A percentile compares a stretch with the other conserved stretches of the same genome.
These are phyloP conservation scores for Argyresthia albistria DNA, from an alignment of 2,888 invertebrate genomes.

Conservation along the genomic window DNA sequence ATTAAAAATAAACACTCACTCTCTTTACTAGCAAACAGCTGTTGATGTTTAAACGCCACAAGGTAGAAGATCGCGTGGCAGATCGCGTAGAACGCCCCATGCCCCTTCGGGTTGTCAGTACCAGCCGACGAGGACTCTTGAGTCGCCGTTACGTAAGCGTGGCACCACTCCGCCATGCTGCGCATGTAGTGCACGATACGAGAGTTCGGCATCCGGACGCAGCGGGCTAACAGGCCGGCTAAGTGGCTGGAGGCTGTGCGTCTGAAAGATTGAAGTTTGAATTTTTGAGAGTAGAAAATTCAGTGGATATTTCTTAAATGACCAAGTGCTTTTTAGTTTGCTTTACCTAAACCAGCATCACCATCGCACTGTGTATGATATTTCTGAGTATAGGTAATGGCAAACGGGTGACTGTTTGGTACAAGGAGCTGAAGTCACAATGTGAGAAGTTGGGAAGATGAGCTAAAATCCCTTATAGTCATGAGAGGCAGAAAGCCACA, in stretches of 20 bases:
- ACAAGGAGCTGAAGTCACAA: too few species aligned
- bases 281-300: too few species aligned
- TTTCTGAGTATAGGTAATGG: too few species aligned
- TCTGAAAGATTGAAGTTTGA: slow-evolving; percentile 11
- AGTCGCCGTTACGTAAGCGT: slow-evolving; percentile 80
- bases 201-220: slow-evolving; percentile 47
- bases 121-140: slow-evolving; percentile 64
- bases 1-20: slow-evolving; percentile 68
- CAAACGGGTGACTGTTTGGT: too few species aligned
- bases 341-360: too few species aligned
- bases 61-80: slow-evolving; percentile 95
- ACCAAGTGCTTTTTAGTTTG: too few species aligned
- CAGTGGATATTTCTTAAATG: too few species aligned
- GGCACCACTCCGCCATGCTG: slow-evolving; percentile 87
- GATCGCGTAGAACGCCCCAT: slow-evolving; percentile 91
- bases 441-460: too few species aligned
- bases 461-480: too few species aligned
- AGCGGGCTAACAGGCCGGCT: slow-evolving; percentile 55
- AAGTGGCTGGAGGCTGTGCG: slow-evolving; percentile 54
- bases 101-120: slow-evolving; percentile 70
- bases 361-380: too few species aligned
- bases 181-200: slow-evolving; percentile 64
- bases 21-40: slow-evolving; percentile 82
- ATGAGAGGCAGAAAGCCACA: too few species aligned
- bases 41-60: slow-evolving; percentile 90